Evolutionary conservation across 2,113 vertebrate genomes (phyloP).

Genomic region (Brienomyrus brachyistius): DNA sequence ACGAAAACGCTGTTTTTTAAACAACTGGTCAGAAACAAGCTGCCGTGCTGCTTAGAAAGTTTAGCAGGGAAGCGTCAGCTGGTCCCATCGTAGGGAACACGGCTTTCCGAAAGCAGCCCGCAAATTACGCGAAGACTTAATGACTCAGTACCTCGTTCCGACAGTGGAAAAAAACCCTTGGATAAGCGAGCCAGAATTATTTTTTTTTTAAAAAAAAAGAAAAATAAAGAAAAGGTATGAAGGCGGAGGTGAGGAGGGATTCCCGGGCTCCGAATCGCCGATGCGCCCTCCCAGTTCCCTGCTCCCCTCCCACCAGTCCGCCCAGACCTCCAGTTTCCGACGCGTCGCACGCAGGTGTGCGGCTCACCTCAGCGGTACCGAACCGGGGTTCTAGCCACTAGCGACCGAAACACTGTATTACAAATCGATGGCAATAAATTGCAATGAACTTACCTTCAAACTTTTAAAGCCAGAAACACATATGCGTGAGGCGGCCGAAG

Average conservation of each 20-base stretch:
- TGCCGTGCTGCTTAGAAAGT: neutral
- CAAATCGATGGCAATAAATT: neutral
- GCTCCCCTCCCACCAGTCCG: conserved; percentile 13
- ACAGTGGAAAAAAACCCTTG: neutral
- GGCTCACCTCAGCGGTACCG: neutral
- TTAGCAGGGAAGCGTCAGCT: neutral
- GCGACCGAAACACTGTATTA: neutral
- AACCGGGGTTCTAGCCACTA: neutral
- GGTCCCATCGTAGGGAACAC: neutral
- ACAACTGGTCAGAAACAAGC: neutral
- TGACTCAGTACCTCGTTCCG: neutral
- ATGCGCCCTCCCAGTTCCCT: conserved; percentile 7
- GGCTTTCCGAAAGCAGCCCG: neutral
- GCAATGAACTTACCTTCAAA: neutral
- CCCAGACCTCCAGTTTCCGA: neutral
- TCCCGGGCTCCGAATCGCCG: neutral
- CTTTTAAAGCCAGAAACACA: neutral
- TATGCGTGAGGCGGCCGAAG: neutral
- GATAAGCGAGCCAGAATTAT: neutral
- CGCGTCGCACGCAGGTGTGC: conserved; percentile 9
- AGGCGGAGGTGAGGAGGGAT: neutral
- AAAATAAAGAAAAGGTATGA: neutral
- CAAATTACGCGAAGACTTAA: neutral
- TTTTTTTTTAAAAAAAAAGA: neutral
- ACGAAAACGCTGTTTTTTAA: neutral